phyloP scores from a whole-genome alignment of 53 echinoderm and acorn worm species.

The Echinarachnius parma region DNA sequence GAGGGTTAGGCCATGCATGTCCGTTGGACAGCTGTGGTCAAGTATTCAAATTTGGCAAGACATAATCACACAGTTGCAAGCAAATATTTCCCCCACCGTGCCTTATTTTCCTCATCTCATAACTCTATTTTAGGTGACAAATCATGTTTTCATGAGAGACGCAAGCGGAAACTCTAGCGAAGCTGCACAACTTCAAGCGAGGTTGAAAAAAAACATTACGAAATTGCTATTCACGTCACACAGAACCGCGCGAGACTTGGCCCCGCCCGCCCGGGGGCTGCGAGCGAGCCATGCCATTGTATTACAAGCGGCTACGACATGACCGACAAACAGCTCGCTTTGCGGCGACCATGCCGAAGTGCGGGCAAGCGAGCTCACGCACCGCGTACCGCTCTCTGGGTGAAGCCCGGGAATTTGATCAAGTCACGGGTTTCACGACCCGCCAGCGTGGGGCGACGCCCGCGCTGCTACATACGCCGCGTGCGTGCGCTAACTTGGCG shows the following conservation, averaged over 20 bases:
- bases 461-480: conserved; percentile 34
- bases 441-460: conserved; percentile 32
- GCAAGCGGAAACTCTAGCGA: too few relatives aligned
- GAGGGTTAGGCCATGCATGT: too few relatives aligned
- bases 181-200: not conserved
- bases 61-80: too few relatives aligned
- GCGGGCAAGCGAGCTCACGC: conserved; percentile 40
- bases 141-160: too few relatives aligned
- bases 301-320: conserved; percentile 32
- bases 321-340: conserved; percentile 33
- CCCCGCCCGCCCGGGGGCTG: conserved; percentile 56
- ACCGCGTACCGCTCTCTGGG: conserved; percentile 2
- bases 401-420: conserved; percentile 52
- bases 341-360: conserved; percentile 46
- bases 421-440: conserved; percentile 45
- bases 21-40: too few relatives aligned
- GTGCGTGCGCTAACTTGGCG: conserved; percentile 28
- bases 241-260: conserved; percentile 13
- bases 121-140: too few relatives aligned
- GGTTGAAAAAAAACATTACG: conserved; percentile 18
- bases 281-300: conserved; percentile 23
- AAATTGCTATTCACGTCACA: conserved; percentile 45
- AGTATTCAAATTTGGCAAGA: too few relatives aligned
- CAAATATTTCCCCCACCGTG: too few relatives aligned
- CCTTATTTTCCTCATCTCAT: too few relatives aligned